Conservation (phyloP, 2,113 vertebrate genomes). For the Vidua macroura region DNA sequence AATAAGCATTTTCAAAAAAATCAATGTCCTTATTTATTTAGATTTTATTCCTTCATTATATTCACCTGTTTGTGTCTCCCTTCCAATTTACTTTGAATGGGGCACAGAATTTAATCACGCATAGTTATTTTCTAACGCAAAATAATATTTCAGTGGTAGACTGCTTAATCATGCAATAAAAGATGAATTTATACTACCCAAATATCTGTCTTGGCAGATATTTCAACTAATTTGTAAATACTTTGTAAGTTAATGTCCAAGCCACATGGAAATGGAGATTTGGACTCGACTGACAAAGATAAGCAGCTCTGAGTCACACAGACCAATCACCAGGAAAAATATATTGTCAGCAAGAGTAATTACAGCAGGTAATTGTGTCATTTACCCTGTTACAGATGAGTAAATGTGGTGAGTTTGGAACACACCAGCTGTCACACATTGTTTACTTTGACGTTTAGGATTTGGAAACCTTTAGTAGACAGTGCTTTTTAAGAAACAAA, state of each 20-base stretch:
- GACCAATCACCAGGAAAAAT: conserved; percentile 64
- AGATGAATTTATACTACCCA: not conserved
- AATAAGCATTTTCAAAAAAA: not conserved
- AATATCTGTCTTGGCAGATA: conserved; percentile 46
- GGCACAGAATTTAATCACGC: not conserved
- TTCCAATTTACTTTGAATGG: not conserved
- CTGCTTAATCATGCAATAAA: not conserved
- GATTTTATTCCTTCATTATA: not conserved
- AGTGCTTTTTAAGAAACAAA: conserved; percentile 1
- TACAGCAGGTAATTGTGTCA: conserved; percentile 80
- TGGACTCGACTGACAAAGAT: conserved; percentile 58
- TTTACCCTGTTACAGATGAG: conserved; percentile 75
- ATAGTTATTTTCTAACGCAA: not conserved
- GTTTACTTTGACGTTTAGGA: conserved; percentile 67
- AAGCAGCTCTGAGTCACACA: conserved; percentile 68
- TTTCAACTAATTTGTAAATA: conserved; percentile 47
- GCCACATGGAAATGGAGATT: conserved; percentile 27
- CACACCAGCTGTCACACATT: conserved; percentile 71
- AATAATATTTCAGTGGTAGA: not conserved
- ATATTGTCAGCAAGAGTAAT: conserved; percentile 77
- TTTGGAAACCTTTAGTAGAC: conserved; percentile 44
- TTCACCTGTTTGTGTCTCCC: not conserved
- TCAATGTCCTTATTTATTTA: not conserved
- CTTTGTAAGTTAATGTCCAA: conserved; percentile 41
- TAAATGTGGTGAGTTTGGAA: conserved; percentile 69